Base-by-base conservation (phyloP, 2,113 vertebrate species). In the Osmerus eperlanus region DNA sequence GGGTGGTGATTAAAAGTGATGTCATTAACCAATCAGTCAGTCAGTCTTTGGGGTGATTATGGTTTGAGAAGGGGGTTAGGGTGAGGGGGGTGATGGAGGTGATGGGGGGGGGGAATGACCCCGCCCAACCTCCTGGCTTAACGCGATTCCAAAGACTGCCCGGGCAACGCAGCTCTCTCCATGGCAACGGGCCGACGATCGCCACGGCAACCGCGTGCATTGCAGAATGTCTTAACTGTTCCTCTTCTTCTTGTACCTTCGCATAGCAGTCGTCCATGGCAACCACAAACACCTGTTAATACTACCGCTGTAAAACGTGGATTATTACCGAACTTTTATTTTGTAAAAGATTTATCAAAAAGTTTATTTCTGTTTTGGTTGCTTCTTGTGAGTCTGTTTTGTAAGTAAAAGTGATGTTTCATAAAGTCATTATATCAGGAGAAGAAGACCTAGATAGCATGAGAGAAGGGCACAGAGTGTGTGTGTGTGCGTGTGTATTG, bases 341-440 rank as follows among this genome's bases (percentile, higher is more conserved):
- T 93, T 88, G 82, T 90, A 87, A 87, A 71, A 68, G 81, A 78
- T 81, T 89, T 77, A 84, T 84, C 75, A 83, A 72, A 66, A 76
- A 83, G 73, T 68, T 73, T 41, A 28, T 59, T 78, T 71, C 32
- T 76, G 71, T 80, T 83, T 85, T 70, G 41, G 14, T 76, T 88
- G 84, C 90, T 88, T 86, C 88, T 88, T 72, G 85, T 86, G 78
- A 72, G 77, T 79, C 76, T 88, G 83, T 90, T 93, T 92, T 90
- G 85, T 89, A 90, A 78, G 81, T 89, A 87, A 73, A 86, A 83
- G 87, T 90, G 84, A 83, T 89, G 82, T 84, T 90, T 90, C 89
- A 89, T 87, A 2, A 88, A 79, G 70, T 84, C 71, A 84, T 89
- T 75, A 75, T 76, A 70, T 75, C 71, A 78, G 72, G 73, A 66